phyloP scores from a whole-genome alignment of 1,140 invertebrate genomes.

The Zaprionus lachaisei region DNA sequence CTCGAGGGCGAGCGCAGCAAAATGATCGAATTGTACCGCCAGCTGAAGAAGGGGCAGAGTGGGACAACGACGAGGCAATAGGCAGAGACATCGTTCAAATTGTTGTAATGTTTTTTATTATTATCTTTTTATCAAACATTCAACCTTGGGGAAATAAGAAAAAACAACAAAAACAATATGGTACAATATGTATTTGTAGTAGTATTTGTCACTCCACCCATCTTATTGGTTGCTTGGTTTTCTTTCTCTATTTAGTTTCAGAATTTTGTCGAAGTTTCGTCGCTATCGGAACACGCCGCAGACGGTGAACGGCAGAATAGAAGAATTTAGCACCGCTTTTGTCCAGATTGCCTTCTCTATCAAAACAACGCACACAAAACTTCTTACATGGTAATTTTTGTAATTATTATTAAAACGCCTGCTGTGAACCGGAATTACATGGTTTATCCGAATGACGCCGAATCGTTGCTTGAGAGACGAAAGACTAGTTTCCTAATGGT shows the following conservation, averaged over 20 bases:
- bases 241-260: slow-evolving; percentile 7
- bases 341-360: slow-evolving; percentile 15
- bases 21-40: slow-evolving; percentile 86
- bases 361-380: slow-evolving; percentile 28
- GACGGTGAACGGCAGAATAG: slow-evolving; percentile 24
- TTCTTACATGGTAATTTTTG: slow-evolving; percentile 42
- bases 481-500: not conserved
- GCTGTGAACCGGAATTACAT: slow-evolving; percentile 9
- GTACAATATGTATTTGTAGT: slow-evolving; percentile 34
- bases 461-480: not conserved
- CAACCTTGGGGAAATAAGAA: slow-evolving; percentile 15
- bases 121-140: slow-evolving; percentile 34
- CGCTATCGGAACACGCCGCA: slow-evolving; percentile 14
- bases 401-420: slow-evolving; percentile 15
- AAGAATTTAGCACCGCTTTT: slow-evolving; percentile 41
- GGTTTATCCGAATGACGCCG: not conserved
- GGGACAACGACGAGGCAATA: not conserved
- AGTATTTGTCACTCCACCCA: slow-evolving; percentile 1
- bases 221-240: slow-evolving; percentile 7
- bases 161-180: slow-evolving; percentile 36
- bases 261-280: slow-evolving; percentile 34
- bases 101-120: slow-evolving; percentile 44
- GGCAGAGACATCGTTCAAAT: slow-evolving; percentile 24
- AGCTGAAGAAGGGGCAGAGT: slow-evolving; percentile 84
- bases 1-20: slow-evolving; percentile 87